phyloP scores from a whole-genome alignment of 2,888 invertebrate genomes.

The Eulithis testata region DNA sequence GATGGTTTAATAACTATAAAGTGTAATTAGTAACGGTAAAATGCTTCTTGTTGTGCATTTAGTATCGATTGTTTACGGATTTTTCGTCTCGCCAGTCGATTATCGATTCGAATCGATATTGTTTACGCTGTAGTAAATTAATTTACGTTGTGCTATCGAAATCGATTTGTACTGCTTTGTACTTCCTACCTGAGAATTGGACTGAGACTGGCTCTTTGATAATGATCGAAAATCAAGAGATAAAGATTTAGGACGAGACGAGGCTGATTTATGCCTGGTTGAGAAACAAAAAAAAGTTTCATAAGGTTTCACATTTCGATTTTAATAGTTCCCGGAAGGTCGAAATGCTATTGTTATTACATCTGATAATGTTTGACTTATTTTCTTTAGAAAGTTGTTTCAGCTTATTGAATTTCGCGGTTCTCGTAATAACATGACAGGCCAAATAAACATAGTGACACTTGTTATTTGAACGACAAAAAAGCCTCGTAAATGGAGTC shows the following conservation, averaged over 20 bases:
- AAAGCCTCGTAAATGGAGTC: conserved; percentile 74
- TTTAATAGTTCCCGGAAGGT: conserved; percentile 42
- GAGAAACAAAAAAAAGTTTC: conserved; percentile 29
- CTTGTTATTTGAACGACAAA: conserved; percentile 74
- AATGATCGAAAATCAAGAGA: conserved; percentile 33
- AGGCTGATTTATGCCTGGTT: conserved; percentile 36
- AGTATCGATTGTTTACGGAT: conserved; percentile 70
- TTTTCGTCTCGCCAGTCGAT: conserved; percentile 55
- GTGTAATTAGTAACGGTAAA: conserved; percentile 79
- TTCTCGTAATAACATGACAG: conserved; percentile 69
- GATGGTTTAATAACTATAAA: conserved; percentile 76
- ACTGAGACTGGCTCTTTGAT: conserved; percentile 20
- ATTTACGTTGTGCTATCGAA: conserved; percentile 52
- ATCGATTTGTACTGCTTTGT: conserved; percentile 65
- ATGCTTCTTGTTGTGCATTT: conserved; percentile 52
- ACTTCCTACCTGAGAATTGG: conserved; percentile 35
- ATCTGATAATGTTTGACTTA: conserved; percentile 27
- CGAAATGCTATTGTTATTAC: conserved; percentile 34
- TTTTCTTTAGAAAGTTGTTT: conserved; percentile 58
- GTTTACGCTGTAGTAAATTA: conserved; percentile 52
- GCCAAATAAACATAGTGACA: conserved; percentile 68
- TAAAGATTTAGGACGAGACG: conserved; percentile 24
- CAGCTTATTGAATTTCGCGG: conserved; percentile 68
- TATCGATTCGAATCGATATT: conserved; percentile 50
- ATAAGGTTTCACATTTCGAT: conserved; percentile 31